Evolutionary conservation across 1,140 invertebrate species (phyloP).

Genomic region (Drosophila kepulauana): DNA sequence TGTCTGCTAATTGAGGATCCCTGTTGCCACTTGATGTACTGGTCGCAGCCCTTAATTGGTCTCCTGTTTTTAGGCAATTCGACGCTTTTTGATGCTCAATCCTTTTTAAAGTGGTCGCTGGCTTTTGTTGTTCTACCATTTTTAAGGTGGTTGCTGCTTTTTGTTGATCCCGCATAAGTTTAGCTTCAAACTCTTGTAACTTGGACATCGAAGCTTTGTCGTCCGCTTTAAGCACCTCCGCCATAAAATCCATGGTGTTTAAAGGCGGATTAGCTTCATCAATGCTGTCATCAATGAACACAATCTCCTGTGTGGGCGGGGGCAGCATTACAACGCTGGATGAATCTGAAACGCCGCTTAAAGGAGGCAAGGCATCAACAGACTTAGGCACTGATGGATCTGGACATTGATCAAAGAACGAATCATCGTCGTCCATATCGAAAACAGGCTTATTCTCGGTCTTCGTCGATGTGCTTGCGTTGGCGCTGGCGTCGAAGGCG

Average conservation of each 20-base stretch:
- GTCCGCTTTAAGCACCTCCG: slow-evolving; percentile 63
- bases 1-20: slow-evolving; percentile 36
- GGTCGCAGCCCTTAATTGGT: no score
- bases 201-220: slow-evolving; percentile 51
- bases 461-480: slow-evolving; percentile 13
- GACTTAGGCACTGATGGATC: slow-evolving; percentile 17
- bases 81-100: no score
- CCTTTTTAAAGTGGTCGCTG: no score
- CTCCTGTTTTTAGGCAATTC: no score
- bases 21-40: not conserved
- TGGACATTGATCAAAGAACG: slow-evolving; percentile 34
- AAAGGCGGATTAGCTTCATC: slow-evolving; percentile 41
- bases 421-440: slow-evolving; percentile 52
- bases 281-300: slow-evolving; percentile 70
- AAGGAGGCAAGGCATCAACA: slow-evolving; percentile 22
- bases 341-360: slow-evolving; percentile 45
- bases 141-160: slow-evolving; percentile 21
- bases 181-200: slow-evolving; percentile 47
- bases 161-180: slow-evolving; percentile 51
- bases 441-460: slow-evolving; percentile 40
- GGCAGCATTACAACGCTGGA: slow-evolving; percentile 67
- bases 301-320: slow-evolving; percentile 71
- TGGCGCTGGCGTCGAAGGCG: slow-evolving; percentile 34
- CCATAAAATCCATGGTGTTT: slow-evolving; percentile 69
- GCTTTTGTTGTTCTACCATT: no score